phyloP scores from a whole-genome alignment of 2,888 invertebrate genomes.

The Stomorhina lunata region DNA sequence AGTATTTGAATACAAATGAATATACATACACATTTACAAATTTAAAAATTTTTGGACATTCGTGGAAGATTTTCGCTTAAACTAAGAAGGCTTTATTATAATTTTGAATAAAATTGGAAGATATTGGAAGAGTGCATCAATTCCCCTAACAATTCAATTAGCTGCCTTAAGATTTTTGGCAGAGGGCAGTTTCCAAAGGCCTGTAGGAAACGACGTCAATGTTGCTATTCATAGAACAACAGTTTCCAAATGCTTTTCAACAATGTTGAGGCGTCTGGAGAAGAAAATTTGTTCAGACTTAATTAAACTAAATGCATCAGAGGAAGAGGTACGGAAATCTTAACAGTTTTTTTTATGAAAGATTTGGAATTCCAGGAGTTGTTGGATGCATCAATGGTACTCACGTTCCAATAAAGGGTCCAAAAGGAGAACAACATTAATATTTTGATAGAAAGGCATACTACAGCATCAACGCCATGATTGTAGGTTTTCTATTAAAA shows the following conservation, averaged over 20 bases:
- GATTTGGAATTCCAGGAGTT: neutral
- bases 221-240: neutral
- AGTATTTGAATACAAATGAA: too few relatives aligned
- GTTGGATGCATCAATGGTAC: neutral
- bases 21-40: too few relatives aligned
- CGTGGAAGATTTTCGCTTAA: neutral
- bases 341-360: neutral
- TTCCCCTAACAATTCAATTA: neutral
- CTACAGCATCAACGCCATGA: neutral
- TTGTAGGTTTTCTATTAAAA: neutral
- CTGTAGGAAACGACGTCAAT: neutral
- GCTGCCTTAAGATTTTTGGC: neutral
- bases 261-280: neutral
- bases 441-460: neutral
- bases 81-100: neutral
- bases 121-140: neutral
- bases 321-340: neutral
- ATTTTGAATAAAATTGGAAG: neutral
- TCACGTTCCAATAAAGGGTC: neutral
- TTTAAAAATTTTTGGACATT: too few relatives aligned
- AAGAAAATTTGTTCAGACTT: neutral
- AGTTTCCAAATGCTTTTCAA: neutral
- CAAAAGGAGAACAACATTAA: neutral
- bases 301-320: neutral
- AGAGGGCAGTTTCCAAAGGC: neutral